A percentile compares a stretch with the other conserved stretches of the same genome.
Conservation (phyloP, 2,888 invertebrate genomes). For the Brenthis daphne region DNA sequence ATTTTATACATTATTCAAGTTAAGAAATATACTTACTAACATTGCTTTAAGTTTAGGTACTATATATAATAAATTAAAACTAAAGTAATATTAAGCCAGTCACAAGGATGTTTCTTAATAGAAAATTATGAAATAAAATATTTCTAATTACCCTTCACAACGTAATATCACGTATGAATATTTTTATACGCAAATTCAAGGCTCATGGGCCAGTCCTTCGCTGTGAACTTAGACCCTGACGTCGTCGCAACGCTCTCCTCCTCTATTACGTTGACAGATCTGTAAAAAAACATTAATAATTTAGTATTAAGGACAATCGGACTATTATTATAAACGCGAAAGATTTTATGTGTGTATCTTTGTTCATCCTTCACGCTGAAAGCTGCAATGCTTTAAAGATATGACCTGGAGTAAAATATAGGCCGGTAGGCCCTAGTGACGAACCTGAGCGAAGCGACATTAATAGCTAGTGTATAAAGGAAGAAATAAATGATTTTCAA, state of each 20-base stretch:
- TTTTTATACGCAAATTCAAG: constrained; percentile 57
- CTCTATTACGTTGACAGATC: constrained; percentile 63
- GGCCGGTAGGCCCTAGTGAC: too few relatives aligned
- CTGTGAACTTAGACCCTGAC: constrained; percentile 53
- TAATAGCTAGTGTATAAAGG: too few relatives aligned
- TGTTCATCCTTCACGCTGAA: too few relatives aligned
- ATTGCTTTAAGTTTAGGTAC: too few relatives aligned
- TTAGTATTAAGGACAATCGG: neutral
- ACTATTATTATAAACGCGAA: too few relatives aligned
- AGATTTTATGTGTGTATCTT: too few relatives aligned
- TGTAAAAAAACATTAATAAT: constrained; percentile 37
- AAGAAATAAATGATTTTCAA: too few relatives aligned
- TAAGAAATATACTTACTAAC: too few relatives aligned
- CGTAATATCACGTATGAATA: constrained; percentile 52
- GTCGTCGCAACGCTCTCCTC: constrained; percentile 58
- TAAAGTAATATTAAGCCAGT: neutral
- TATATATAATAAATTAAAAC: too few relatives aligned
- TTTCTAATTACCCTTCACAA: neutral
- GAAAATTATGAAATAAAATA: neutral
- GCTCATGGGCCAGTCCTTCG: constrained; percentile 45
- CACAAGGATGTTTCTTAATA: constrained; percentile 1
- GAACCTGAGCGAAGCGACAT: too few relatives aligned
- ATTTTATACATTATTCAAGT: neutral
- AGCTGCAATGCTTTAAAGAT: too few relatives aligned
- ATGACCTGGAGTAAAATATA: too few relatives aligned